Base-by-base conservation (phyloP, 2,113 vertebrate species). In the Tinamus guttatus region DNA sequence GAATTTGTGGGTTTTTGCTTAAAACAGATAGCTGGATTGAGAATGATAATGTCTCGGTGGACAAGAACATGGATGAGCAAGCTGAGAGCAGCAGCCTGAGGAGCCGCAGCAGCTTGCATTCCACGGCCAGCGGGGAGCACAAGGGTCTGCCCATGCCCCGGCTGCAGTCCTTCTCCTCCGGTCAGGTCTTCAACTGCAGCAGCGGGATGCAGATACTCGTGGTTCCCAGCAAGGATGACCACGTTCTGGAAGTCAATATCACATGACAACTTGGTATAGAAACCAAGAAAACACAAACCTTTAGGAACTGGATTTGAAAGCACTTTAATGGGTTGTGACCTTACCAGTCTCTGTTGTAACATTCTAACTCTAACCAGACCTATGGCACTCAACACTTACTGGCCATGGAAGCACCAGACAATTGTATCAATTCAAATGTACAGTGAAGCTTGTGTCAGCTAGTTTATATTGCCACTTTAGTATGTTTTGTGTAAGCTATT, bases 181-280 rank as follows among this genome's bases (percentile, higher is more conserved):
- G 99, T 25, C 99, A 99, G 98, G 98, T 99, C 90, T 99, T 99
- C 98, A 99, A 99, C 97, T 96, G 98, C 96, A 99, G 99, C 94
- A 91, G 95, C 1, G 97, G 98, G 3, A 97, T 76, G 85, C 99
- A 99, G 95, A 98, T 99, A 76, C 98, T 99, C 54, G 99, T 99
- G 94, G 97, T 99, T 90, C 99, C 99, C 86, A 97, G 98, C 97
- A 98, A 98, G 51, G 99, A 99, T 1, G 99, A 99, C 98, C 99
- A 99, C 27, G 98, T 99, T 94, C 98, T 99, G 85, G 99, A 99
- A 97, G 99, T 99, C 96, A 99, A 98, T 2, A 98, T 99, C 32
- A 99, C 99, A 97, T 99, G 99, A 99, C 98, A 78, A 58, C 17
- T 58, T 69, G 25, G 6, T 75, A 22, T 4, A 54, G 43, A 60